Conservation (phyloP, 1,140 invertebrate species). For the Zophobas atratus region DNA sequence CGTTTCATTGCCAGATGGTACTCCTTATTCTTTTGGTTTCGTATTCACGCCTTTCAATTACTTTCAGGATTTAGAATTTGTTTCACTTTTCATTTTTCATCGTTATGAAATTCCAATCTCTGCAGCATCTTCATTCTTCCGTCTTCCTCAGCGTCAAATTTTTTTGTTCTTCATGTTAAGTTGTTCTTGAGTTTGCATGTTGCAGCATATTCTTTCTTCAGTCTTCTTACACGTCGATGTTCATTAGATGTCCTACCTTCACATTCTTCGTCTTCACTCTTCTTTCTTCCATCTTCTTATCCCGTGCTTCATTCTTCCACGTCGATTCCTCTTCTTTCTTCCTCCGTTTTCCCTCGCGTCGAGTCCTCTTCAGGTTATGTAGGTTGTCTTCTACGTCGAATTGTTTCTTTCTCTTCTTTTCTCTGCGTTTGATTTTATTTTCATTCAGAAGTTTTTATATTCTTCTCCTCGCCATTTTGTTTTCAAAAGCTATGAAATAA, state of each 20-base stretch:
- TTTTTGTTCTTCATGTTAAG: background rate
- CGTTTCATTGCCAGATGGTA: too few species aligned
- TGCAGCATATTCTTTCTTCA: background rate
- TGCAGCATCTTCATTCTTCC: background rate
- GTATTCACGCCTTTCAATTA: too few species aligned
- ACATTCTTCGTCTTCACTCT: background rate
- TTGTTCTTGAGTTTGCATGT: too few species aligned
- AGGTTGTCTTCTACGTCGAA: background rate
- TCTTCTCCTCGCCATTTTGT: too few species aligned
- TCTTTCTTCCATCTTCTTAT: background rate
- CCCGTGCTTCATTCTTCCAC: background rate
- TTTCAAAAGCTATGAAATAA: too few species aligned
- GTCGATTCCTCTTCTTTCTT: slow-evolving; percentile 1
- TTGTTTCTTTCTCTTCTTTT: background rate
- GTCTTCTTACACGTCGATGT: background rate
- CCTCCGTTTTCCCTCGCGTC: background rate
- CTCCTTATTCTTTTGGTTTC: too few species aligned
- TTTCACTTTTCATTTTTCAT: too few species aligned
- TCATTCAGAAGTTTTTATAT: too few species aligned
- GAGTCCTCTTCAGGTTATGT: background rate
- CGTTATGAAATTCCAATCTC: too few species aligned
- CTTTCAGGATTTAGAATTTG: too few species aligned
- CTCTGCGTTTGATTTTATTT: too few species aligned
- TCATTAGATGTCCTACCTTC: background rate
- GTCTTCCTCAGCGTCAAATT: background rate